These are phyloP conservation scores for Spea multiplicata DNA, from an alignment of 2,113 vertebrate species.

Conservation along the genomic window DNA sequence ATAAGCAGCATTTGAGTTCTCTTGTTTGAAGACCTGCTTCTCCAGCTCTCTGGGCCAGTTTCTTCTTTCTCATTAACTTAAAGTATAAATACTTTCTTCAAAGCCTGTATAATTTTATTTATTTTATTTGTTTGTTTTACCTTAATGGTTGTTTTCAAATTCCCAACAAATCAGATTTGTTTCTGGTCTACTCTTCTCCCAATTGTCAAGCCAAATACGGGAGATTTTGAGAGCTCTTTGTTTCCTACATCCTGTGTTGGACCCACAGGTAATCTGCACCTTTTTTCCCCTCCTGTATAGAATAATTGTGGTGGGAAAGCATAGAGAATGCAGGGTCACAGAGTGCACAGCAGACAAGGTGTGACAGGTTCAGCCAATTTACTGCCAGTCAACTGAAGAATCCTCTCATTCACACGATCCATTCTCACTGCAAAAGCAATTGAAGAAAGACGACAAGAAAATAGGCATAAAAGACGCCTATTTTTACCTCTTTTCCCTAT, in stretches of 20 bases:
- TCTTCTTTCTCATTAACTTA: too few species aligned
- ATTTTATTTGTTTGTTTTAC: neutral
- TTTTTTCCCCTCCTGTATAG: constrained; percentile 55
- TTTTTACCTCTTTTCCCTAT: too few species aligned
- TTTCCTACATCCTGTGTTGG: constrained; percentile 80
- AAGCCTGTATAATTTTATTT: too few species aligned
- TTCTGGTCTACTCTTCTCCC: constrained; percentile 79
- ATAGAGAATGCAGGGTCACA: constrained; percentile 71
- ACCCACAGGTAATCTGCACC: constrained; percentile 77
- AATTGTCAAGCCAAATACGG: constrained; percentile 82
- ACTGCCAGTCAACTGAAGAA: constrained; percentile 67
- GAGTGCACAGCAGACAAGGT: constrained; percentile 63
- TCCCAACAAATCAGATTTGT: constrained; percentile 68
- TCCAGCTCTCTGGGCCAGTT: too few species aligned
- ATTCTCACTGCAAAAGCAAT: constrained; percentile 57
- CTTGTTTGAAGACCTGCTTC: too few species aligned
- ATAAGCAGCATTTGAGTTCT: too few species aligned
- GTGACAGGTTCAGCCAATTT: constrained; percentile 76
- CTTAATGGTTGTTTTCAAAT: constrained; percentile 46
- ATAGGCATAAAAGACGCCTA: neutral
- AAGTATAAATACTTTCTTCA: too few species aligned
- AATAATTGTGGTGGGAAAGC: constrained; percentile 77
- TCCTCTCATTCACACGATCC: constrained; percentile 71
- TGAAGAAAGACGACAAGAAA: constrained; percentile 51
- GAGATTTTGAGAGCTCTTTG: constrained; percentile 82